Percentiles rank a stretch among this genome's conserved stretches.
phyloP scores from a whole-genome alignment of 2,888 invertebrate species.

The Ephialtes manifestator region DNA sequence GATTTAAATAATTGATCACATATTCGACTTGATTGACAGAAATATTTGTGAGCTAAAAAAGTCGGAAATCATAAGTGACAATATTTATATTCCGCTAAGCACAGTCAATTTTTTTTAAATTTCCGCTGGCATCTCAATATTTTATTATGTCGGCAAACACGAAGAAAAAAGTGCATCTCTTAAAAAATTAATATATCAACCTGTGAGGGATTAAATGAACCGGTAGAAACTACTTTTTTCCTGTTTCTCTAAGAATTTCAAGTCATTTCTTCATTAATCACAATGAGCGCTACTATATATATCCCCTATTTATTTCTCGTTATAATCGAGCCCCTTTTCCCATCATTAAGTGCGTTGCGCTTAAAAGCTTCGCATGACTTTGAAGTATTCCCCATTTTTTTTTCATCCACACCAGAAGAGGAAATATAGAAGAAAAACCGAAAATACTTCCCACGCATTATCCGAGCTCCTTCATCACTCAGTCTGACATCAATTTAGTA shows the following conservation, averaged over 20 bases:
- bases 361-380: constrained; percentile 4
- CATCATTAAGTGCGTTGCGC: background rate
- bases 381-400: background rate
- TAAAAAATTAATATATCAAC: background rate
- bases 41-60: no score
- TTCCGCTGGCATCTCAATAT: background rate
- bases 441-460: background rate
- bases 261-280: background rate
- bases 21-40: no score
- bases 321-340: background rate
- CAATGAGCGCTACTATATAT: background rate
- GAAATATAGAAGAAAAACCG: background rate
- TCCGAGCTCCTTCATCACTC: background rate
- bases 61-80: no score
- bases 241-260: background rate
- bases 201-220: background rate
- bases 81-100: no score
- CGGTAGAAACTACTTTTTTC: background rate
- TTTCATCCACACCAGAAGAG: background rate
- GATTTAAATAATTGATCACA: background rate
- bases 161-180: background rate
- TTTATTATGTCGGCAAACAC: background rate
- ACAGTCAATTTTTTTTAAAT: background rate
- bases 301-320: background rate
- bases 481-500: background rate